A percentile compares a stretch with the other conserved stretches of the same genome.
Conservation (phyloP, 2,797 vertebrate species). For the Gobionotothen gibberifrons region DNA sequence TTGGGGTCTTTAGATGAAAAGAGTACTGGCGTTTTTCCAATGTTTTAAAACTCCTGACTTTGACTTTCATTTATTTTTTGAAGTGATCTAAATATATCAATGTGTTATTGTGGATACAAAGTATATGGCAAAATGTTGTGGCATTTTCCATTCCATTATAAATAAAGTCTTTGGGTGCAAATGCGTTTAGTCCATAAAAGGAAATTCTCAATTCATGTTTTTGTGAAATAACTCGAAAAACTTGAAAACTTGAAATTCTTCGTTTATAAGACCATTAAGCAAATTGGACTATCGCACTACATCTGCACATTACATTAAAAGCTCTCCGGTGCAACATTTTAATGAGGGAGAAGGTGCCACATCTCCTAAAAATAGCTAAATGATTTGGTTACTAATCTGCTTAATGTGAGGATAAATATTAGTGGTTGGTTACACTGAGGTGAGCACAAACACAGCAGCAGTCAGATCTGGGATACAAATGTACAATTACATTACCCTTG, state of each 20-base stretch:
- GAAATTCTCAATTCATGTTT: background rate
- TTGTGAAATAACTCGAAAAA: background rate
- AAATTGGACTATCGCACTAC: background rate
- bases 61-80: too few species aligned
- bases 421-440: slow-evolving; percentile 9
- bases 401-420: slow-evolving; percentile 28
- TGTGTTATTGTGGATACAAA: too few species aligned
- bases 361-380: slow-evolving; percentile 8
- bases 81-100: too few species aligned
- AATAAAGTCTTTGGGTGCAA: too few species aligned
- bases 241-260: background rate
- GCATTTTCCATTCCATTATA: too few species aligned
- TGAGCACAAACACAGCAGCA: background rate
- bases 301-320: background rate
- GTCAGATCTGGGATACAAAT: slow-evolving; percentile 5
- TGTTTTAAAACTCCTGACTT: too few species aligned
- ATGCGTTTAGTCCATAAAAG: background rate
- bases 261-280: background rate
- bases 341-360: background rate
- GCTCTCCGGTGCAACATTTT: background rate
- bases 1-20: too few species aligned
- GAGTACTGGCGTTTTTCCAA: too few species aligned
- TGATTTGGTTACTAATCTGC: slow-evolving; percentile 14
- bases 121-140: too few species aligned
- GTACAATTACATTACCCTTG: slow-evolving; percentile 25